Evolutionary conservation across 2,888 invertebrate species (phyloP).

Genomic region (Carabus problematicus): DNA sequence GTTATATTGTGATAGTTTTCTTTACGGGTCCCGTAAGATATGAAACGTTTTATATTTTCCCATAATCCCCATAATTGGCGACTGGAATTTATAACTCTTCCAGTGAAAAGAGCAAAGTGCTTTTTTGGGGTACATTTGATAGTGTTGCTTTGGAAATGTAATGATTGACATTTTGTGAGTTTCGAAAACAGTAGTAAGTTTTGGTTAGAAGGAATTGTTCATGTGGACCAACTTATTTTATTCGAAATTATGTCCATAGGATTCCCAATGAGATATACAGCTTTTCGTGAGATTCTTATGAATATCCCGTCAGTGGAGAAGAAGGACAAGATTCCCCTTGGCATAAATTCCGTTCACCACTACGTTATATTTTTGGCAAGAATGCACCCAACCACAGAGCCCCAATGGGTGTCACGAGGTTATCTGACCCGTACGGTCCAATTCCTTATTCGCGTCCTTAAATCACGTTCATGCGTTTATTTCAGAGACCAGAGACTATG

Average conservation of each 20-base stretch:
- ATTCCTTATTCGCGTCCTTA: conserved; percentile 22
- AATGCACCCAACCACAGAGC: background rate
- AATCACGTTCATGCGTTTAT: conserved; percentile 17
- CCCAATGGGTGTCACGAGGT: conserved; percentile 21
- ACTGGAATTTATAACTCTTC: conserved; percentile 20
- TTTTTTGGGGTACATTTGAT: conserved; percentile 19
- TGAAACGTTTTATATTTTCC: conserved; percentile 21
- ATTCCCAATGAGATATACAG: too few relatives aligned
- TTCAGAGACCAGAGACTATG: background rate
- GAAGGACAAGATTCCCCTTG: background rate
- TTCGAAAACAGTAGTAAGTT: too few relatives aligned
- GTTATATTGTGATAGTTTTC: background rate
- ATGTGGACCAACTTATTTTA: too few relatives aligned
- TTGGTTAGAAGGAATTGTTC: too few relatives aligned
- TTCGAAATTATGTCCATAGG: too few relatives aligned
- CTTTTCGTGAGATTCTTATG: too few relatives aligned
- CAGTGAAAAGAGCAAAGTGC: background rate
- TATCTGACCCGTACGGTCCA: conserved; percentile 21
- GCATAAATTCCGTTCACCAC: conserved; percentile 18
- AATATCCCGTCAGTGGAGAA: too few relatives aligned
- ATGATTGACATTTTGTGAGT: too few relatives aligned
- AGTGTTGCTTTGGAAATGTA: conserved; percentile 9
- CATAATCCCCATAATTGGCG: conserved; percentile 26
- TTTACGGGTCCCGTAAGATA: conserved; percentile 20
- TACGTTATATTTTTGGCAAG: conserved; percentile 18